Evolutionary conservation across 2,888 invertebrate genomes (phyloP).

Genomic region (Stramonita haemastoma): DNA sequence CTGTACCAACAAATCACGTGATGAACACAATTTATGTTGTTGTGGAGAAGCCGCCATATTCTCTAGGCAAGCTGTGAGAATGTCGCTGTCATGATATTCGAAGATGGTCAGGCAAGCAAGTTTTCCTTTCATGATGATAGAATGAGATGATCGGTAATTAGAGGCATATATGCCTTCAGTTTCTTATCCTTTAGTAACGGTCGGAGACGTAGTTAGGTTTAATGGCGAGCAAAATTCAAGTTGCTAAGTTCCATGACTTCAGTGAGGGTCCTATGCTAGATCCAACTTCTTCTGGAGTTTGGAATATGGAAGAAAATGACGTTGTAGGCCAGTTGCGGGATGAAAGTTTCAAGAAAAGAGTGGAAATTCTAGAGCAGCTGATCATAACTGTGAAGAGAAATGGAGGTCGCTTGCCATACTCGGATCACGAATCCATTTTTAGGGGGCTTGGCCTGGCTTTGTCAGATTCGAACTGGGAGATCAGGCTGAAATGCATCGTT

Average conservation of each 20-base stretch:
- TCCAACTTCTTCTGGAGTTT: conserved; percentile 66
- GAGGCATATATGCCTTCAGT: conserved; percentile 37
- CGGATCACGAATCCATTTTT: conserved; percentile 72
- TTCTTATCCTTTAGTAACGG: conserved; percentile 34
- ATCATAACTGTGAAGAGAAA: conserved; percentile 71
- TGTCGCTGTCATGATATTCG: conserved; percentile 35
- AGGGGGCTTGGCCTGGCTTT: conserved; percentile 76
- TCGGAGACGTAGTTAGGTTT: conserved; percentile 45
- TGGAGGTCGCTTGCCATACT: conserved; percentile 73
- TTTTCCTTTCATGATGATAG: conserved; percentile 21
- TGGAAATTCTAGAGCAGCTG: conserved; percentile 73
- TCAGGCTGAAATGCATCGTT: conserved; percentile 78
- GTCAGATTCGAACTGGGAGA: conserved; percentile 78
- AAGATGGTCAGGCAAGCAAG: conserved; percentile 37
- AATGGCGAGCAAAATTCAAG: conserved; percentile 68
- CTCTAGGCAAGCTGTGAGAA: conserved; percentile 45
- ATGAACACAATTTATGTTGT: conserved; percentile 73
- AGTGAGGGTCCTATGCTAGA: conserved; percentile 68
- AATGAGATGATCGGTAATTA: conserved; percentile 35
- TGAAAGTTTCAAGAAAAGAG: conserved; percentile 72
- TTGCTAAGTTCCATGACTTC: conserved; percentile 73
- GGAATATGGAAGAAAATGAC: conserved; percentile 76
- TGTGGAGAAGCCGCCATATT: conserved; percentile 73
- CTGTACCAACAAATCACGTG: conserved; percentile 62
- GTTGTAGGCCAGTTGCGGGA: conserved; percentile 73